A percentile compares a stretch with the other conserved stretches of the same genome.
Evolutionary conservation across 1,140 invertebrate species (phyloP).

Genomic region (Procambarus virginalis): DNA sequence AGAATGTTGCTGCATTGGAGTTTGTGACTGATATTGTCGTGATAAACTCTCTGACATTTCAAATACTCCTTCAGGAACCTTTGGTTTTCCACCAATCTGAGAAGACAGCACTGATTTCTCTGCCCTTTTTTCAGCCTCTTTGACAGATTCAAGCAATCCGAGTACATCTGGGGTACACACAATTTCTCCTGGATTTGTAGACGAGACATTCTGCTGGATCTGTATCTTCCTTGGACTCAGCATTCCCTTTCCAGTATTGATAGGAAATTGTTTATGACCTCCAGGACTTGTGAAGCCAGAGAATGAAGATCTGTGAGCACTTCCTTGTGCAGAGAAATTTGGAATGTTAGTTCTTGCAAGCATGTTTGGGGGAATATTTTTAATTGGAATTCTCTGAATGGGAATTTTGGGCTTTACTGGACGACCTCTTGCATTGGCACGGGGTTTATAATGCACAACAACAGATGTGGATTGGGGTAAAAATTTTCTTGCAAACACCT

Average conservation of each 20-base stretch:
- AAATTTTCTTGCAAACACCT: not conserved
- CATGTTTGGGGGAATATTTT: not conserved
- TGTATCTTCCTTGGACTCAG: not conserved
- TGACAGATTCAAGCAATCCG: not conserved
- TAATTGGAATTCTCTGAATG: not conserved
- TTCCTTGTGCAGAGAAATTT: not conserved
- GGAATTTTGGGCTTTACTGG: not conserved
- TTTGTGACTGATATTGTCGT: not conserved
- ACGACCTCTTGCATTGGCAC: not conserved
- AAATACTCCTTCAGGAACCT: not conserved
- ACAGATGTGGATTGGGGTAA: not conserved
- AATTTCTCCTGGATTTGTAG: not conserved
- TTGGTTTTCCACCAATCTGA: not conserved
- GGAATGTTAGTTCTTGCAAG: not conserved
- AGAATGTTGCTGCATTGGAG: not conserved
- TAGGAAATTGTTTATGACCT: not conserved
- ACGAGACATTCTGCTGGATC: not conserved
- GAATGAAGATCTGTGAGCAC: not conserved
- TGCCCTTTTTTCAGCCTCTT: not conserved
- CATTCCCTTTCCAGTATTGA: not conserved
- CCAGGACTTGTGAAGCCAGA: not conserved
- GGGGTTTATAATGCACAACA: slow-evolving; percentile 1
- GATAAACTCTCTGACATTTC: not conserved
- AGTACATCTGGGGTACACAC: not conserved
- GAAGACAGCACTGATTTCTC: not conserved